phyloP scores from a whole-genome alignment of 2,888 invertebrate genomes.

The Andrena bucephala region DNA sequence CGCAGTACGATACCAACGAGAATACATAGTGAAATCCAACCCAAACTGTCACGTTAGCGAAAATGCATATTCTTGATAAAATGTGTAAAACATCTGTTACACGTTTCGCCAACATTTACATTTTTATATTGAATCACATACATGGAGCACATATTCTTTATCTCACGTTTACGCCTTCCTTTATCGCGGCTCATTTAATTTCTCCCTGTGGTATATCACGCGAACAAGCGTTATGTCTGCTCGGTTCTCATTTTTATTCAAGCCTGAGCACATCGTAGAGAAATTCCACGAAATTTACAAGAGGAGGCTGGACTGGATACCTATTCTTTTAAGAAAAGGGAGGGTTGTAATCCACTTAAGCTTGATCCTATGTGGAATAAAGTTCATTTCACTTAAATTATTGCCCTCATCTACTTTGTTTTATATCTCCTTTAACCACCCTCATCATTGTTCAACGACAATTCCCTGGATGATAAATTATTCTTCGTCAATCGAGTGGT shows the following conservation, averaged over 20 bases:
- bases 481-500: too few species aligned
- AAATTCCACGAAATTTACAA: constrained; percentile 21
- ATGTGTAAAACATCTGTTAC: neutral
- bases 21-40: neutral
- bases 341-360: too few species aligned
- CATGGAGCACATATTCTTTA: neutral
- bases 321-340: neutral
- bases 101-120: neutral
- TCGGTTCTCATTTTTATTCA: constrained; percentile 29
- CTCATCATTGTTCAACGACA: neutral
- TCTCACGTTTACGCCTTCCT: neutral
- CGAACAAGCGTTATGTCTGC: constrained; percentile 14
- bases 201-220: constrained; percentile 1
- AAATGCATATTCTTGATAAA: neutral
- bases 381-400: too few species aligned
- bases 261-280: constrained; percentile 3
- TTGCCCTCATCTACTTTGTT: too few species aligned
- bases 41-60: neutral
- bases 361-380: too few species aligned
- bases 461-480: neutral
- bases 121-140: neutral
- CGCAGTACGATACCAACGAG: neutral
- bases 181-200: constrained; percentile 36
- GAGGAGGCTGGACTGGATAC: neutral
- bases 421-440: too few species aligned